These are phyloP conservation scores for Semicossyphus pulcher DNA, from an alignment of 2,113 vertebrate species.

Conservation along the genomic window DNA sequence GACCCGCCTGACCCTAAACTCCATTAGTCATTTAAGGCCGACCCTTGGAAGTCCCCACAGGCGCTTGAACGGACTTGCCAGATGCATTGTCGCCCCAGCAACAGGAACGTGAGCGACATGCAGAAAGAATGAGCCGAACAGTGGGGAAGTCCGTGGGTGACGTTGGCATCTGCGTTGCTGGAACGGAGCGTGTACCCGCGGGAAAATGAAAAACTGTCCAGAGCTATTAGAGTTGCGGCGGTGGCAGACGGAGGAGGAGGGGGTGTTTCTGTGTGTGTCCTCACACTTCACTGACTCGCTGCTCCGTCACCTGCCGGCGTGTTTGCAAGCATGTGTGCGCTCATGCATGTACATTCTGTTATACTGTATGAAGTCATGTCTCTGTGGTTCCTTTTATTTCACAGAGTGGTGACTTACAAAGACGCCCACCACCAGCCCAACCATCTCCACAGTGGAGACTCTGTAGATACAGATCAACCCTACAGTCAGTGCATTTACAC, in stretches of 20 bases:
- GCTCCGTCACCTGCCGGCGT: conserved; percentile 43
- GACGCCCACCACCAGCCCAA: background rate
- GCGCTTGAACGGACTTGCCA: background rate
- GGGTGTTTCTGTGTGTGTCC: conserved; percentile 12
- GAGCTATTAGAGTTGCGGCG: conserved; percentile 38
- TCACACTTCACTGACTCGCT: conserved; percentile 31
- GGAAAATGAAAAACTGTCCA: conserved; percentile 59
- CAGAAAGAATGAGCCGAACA: background rate
- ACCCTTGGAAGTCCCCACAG: conserved; percentile 10
- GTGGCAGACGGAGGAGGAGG: background rate
- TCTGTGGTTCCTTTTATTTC: conserved; percentile 17
- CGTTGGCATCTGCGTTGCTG: conserved; percentile 33
- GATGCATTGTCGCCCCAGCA: conserved; percentile 42
- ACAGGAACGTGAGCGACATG: conserved; percentile 43
- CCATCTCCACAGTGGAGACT: background rate
- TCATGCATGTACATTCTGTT: conserved; percentile 19
- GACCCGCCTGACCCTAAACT: conserved; percentile 37
- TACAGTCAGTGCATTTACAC: too few species aligned
- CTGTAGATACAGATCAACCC: too few species aligned
- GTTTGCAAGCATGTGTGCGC: conserved; percentile 19
- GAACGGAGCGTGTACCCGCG: background rate
- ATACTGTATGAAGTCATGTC: conserved; percentile 6
- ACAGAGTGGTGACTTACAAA: background rate
- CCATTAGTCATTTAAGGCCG: conserved; percentile 42
- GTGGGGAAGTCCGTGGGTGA: conserved; percentile 27